Percentiles rank a stretch among this genome's conserved stretches.
These are phyloP conservation scores for Synanthedon myopaeformis DNA, from an alignment of 2,888 invertebrate genomes.

Conservation along the genomic window DNA sequence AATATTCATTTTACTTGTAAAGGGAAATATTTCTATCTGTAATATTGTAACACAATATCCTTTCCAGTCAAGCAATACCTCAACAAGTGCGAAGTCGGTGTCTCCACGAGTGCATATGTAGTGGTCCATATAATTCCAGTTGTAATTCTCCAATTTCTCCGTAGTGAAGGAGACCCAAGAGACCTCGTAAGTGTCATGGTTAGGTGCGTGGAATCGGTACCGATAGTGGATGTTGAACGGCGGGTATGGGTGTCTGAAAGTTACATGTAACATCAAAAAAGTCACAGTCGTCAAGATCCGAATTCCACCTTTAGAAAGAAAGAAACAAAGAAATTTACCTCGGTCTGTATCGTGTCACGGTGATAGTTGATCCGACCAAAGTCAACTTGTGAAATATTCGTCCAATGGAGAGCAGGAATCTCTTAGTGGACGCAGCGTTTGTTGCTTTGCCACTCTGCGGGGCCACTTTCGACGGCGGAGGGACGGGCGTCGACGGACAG, in stretches of 20 bases:
- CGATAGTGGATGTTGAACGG: conserved; percentile 92
- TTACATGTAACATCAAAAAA: neutral
- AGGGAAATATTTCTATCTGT: too few relatives aligned
- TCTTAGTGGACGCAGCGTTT: conserved; percentile 68
- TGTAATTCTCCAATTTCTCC: conserved; percentile 94
- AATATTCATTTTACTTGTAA: too few relatives aligned
- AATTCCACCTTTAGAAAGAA: neutral
- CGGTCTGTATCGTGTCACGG: conserved; percentile 94
- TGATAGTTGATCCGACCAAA: conserved; percentile 88
- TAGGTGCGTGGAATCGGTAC: conserved; percentile 92
- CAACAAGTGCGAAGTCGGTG: conserved; percentile 87
- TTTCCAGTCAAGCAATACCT: conserved; percentile 69
- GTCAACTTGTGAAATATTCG: conserved; percentile 94
- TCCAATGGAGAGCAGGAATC: conserved; percentile 91
- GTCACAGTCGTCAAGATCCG: too few relatives aligned
- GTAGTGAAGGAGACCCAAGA: conserved; percentile 95
- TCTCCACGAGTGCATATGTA: conserved; percentile 96
- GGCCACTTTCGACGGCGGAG: conserved; percentile 58
- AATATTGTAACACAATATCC: neutral
- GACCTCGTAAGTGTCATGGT: conserved; percentile 92
- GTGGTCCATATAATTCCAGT: conserved; percentile 98
- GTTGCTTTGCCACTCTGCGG: conserved; percentile 49
- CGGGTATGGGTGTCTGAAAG: conserved; percentile 88
- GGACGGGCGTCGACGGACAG: conserved; percentile 46
- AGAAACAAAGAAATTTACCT: conserved; percentile 64